phyloP scores from a whole-genome alignment of 1,140 invertebrate species.

The Drosophila nikananu region DNA sequence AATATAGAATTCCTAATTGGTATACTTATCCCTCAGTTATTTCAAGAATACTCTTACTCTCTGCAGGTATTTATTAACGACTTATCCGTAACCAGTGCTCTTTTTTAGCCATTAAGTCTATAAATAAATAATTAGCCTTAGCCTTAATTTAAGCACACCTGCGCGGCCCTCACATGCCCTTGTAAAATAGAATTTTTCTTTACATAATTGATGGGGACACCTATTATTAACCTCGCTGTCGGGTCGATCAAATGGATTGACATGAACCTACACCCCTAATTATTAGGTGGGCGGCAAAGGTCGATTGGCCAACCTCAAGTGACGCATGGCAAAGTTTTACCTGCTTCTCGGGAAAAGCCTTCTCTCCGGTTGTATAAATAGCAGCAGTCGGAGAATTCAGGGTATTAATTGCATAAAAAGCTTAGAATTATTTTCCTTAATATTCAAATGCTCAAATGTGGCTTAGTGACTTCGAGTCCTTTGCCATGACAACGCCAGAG shows the following conservation, averaged over 20 bases:
- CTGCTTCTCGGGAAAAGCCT: neutral
- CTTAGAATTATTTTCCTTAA: slow-evolving; percentile 6
- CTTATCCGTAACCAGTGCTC: neutral
- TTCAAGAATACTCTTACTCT: neutral
- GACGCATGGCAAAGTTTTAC: neutral
- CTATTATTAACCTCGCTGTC: slow-evolving; percentile 28
- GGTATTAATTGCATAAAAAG: neutral
- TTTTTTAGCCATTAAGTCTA: neutral
- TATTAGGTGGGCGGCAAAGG: slow-evolving; percentile 6
- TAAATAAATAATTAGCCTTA: slow-evolving; percentile 24
- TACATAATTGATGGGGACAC: slow-evolving; percentile 21
- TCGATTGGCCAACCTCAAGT: slow-evolving; percentile 3
- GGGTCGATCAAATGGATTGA: slow-evolving; percentile 10
- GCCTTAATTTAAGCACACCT: slow-evolving; percentile 22
- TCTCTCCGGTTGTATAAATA: slow-evolving; percentile 4
- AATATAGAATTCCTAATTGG: neutral
- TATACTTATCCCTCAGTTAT: neutral
- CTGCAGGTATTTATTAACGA: neutral
- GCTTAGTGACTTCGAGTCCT: slow-evolving; percentile 14
- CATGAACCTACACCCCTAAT: slow-evolving; percentile 14
- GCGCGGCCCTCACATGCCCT: slow-evolving; percentile 1
- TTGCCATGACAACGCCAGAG: slow-evolving; percentile 26
- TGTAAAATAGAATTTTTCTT: neutral
- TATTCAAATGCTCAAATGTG: neutral
- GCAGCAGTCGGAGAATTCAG: neutral